These are phyloP conservation scores for Agrochola macilenta DNA, from an alignment of 2,888 invertebrate genomes.

Conservation along the genomic window DNA sequence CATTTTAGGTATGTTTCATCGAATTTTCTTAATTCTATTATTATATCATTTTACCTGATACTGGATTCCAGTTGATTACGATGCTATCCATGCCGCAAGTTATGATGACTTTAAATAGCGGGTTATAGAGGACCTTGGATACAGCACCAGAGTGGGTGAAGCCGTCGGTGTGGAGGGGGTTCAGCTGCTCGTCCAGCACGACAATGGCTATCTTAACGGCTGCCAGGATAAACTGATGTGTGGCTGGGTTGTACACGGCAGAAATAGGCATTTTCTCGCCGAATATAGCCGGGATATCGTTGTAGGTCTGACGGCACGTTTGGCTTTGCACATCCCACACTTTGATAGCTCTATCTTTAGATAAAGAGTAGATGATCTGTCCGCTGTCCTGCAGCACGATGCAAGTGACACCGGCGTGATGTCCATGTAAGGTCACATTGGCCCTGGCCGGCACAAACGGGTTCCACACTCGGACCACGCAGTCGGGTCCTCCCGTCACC, in stretches of 20 bases:
- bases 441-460: slow-evolving; percentile 93
- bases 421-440: slow-evolving; percentile 91
- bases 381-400: slow-evolving; percentile 93
- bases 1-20: not conserved
- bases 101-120: slow-evolving; percentile 93
- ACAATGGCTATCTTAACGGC: slow-evolving; percentile 92
- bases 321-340: slow-evolving; percentile 94
- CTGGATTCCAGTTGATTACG: slow-evolving; percentile 95
- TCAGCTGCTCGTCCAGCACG: slow-evolving; percentile 92
- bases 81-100: slow-evolving; percentile 95
- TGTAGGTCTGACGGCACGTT: slow-evolving; percentile 93
- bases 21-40: no score
- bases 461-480: slow-evolving; percentile 94
- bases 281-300: slow-evolving; percentile 91
- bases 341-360: slow-evolving; percentile 93
- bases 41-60: slow-evolving; percentile 85
- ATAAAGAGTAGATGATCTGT: slow-evolving; percentile 93
- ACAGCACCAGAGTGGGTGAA: slow-evolving; percentile 93
- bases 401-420: slow-evolving; percentile 92
- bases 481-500: slow-evolving; percentile 94
- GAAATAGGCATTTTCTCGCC: slow-evolving; percentile 91
- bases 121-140: slow-evolving; percentile 94
- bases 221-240: slow-evolving; percentile 92
- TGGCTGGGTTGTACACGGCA: slow-evolving; percentile 92
- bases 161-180: slow-evolving; percentile 93